A percentile compares a stretch with the other conserved stretches of the same genome.
phyloP scores from a whole-genome alignment of 2,113 vertebrate species.

The Etia nguti region DNA sequence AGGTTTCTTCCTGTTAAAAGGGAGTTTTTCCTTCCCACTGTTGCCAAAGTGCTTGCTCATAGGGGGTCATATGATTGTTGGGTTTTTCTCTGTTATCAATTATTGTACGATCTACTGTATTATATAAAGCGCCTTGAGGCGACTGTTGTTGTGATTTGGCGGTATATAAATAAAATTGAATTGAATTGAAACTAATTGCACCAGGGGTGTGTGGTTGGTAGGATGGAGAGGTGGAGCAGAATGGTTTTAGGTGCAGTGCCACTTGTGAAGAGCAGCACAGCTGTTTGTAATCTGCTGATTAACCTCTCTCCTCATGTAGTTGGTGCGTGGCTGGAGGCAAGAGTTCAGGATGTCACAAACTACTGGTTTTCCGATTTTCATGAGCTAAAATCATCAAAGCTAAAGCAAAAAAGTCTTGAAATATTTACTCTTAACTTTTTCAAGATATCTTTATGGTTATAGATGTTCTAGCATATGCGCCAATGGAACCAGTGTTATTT shows the following conservation, averaged over 20 bases:
- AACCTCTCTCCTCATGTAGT: background rate
- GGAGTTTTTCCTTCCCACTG: too few species aligned
- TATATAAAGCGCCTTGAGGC: too few species aligned
- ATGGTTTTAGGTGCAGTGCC: background rate
- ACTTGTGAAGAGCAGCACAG: background rate
- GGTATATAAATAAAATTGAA: too few species aligned
- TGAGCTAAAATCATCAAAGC: background rate
- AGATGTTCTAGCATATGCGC: background rate
- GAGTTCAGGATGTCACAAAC: background rate
- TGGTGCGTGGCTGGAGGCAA: background rate
- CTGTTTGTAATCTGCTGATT: background rate
- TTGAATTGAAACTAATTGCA: too few species aligned
- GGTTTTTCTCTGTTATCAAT: too few species aligned
- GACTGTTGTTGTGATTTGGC: too few species aligned
- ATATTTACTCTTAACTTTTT: background rate
- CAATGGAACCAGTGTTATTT: background rate
- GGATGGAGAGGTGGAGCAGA: constrained; percentile 74
- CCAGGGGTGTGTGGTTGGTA: too few species aligned
- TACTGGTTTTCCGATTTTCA: background rate
- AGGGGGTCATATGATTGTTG: too few species aligned
- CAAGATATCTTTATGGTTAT: background rate
- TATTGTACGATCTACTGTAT: too few species aligned
- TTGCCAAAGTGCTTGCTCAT: too few species aligned
- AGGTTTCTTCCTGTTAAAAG: too few species aligned
- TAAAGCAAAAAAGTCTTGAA: background rate